A percentile compares a stretch with the other conserved stretches of the same genome.
Conservation (phyloP, 1,140 invertebrate species). For the Eueides isabella region DNA sequence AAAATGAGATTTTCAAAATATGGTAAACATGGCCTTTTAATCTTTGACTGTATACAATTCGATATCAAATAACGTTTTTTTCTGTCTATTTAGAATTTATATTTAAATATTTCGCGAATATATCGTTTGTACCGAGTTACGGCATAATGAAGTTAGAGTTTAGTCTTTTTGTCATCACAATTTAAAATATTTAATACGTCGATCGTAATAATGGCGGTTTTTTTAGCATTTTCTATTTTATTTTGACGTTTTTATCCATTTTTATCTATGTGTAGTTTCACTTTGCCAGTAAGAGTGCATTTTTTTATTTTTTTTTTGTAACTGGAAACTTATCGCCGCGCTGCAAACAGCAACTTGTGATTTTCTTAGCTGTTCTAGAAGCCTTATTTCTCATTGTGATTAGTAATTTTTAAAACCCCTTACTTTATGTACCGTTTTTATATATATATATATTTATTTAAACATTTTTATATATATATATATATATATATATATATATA, state of each 20-base stretch:
- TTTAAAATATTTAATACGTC: conserved; percentile 36
- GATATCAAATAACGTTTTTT: conserved; percentile 24
- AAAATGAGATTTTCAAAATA: neutral
- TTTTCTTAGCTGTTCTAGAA: conserved; percentile 38
- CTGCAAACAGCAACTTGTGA: conserved; percentile 37
- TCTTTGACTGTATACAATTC: neutral
- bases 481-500: no score
- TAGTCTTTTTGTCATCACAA: conserved; percentile 50
- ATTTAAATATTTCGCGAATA: conserved; percentile 35
- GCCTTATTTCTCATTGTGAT: conserved; percentile 39
- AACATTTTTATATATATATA: neutral
- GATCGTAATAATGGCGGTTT: conserved; percentile 29
- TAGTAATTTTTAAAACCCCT: conserved; percentile 15
- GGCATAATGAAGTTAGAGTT: conserved; percentile 36
- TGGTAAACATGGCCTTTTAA: neutral
- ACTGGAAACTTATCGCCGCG: conserved; percentile 40
- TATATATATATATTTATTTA: conserved; percentile 4
- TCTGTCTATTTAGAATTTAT: conserved; percentile 42
- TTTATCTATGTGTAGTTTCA: conserved; percentile 42
- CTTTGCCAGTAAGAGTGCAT: conserved; percentile 75
- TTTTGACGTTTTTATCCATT: conserved; percentile 29
- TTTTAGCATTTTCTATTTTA: conserved; percentile 46
- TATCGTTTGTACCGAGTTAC: conserved; percentile 41
- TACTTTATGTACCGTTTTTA: conserved; percentile 14
- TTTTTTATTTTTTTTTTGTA: conserved; percentile 46